Evolutionary conservation across 2,797 vertebrate species (phyloP).

Genomic region (Taeniopygia guttata): DNA sequence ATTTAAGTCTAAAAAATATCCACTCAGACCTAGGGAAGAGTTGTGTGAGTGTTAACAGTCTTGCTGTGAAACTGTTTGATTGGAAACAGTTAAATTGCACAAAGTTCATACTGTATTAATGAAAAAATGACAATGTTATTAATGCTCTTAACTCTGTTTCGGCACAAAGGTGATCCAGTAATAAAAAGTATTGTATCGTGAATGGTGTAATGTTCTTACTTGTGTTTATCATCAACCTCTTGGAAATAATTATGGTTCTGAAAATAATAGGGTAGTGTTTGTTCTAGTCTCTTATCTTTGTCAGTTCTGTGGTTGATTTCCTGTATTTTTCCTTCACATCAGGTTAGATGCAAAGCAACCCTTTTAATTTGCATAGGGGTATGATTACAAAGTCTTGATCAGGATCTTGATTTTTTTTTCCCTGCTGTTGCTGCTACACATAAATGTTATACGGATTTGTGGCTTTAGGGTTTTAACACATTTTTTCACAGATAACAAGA

Average conservation of each 20-base stretch:
- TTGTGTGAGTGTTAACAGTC: neutral
- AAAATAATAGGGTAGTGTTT: neutral
- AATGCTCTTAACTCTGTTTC: neutral
- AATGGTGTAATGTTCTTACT: neutral
- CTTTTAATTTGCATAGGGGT: neutral
- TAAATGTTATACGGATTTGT: neutral
- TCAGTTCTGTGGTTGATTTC: neutral
- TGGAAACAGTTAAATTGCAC: neutral
- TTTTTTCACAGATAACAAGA: neutral
- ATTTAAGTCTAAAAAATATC: neutral
- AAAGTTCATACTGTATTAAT: fast-evolving
- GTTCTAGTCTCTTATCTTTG: neutral
- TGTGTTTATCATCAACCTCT: neutral
- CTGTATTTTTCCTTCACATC: neutral
- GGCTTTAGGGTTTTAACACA: neutral
- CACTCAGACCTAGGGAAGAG: neutral
- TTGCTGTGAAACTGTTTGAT: neutral
- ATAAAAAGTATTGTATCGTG: neutral
- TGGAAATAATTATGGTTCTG: neutral
- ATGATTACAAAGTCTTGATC: neutral
- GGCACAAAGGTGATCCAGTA: neutral
- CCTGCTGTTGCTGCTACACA: neutral
- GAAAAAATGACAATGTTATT: neutral
- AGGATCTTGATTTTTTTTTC: neutral
- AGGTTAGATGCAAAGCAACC: neutral